A percentile compares a stretch with the other conserved stretches of the same genome.
Evolutionary conservation across 2,797 vertebrate species (phyloP).

Genomic region (Esox lucius): DNA sequence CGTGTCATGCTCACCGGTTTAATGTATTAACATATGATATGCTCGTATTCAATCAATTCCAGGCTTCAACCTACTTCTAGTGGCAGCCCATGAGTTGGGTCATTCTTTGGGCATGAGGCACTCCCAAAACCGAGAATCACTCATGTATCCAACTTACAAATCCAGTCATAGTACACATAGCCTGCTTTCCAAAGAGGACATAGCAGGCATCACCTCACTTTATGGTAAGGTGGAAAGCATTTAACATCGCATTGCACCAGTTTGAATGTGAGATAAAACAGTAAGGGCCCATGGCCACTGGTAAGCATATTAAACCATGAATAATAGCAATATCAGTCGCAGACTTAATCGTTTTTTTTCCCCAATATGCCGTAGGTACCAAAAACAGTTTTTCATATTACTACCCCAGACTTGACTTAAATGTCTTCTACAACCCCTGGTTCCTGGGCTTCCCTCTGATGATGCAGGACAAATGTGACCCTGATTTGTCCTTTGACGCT

Average conservation of each 20-base stretch:
- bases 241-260: background rate
- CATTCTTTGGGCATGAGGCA: constrained; percentile 81
- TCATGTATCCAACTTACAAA: constrained; percentile 81
- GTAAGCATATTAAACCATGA: background rate
- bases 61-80: constrained; percentile 76
- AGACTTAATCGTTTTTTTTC: background rate
- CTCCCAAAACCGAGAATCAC: constrained; percentile 72
- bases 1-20: constrained; percentile 1
- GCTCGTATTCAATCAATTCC: constrained; percentile 27
- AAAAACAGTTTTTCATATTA: background rate
- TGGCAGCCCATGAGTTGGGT: constrained; percentile 82
- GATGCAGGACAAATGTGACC: constrained; percentile 64
- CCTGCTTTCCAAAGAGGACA: constrained; percentile 75
- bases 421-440: constrained; percentile 49
- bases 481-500: constrained; percentile 68
- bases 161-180: constrained; percentile 41
- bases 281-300: background rate
- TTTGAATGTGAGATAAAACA: background rate
- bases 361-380: background rate
- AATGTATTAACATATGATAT: background rate
- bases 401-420: constrained; percentile 47
- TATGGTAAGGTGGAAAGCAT: constrained; percentile 69
- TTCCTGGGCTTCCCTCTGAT: constrained; percentile 46
- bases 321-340: background rate
- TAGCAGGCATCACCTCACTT: constrained; percentile 73